Evolutionary conservation across 2,113 vertebrate genomes (phyloP).

Genomic region (Phyllostomus hastatus): DNA sequence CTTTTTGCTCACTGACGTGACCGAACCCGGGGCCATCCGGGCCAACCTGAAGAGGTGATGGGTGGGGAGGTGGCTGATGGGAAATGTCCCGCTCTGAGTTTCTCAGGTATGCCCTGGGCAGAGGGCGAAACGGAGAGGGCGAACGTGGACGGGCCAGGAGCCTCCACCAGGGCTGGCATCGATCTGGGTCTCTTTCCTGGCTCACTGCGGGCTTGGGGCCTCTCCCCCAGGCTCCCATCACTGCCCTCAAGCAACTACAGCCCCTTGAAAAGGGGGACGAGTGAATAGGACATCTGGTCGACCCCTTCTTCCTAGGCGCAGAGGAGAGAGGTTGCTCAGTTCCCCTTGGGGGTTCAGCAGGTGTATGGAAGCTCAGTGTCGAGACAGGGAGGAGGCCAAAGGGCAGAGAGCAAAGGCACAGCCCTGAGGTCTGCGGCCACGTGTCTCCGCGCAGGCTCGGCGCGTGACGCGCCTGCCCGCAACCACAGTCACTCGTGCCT

Average conservation of each 20-base stretch:
- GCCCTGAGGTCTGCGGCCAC: not conserved
- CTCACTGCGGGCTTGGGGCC: not conserved
- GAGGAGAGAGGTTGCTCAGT: not conserved
- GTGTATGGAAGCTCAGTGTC: not conserved
- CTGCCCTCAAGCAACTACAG: not conserved
- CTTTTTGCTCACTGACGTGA: not conserved
- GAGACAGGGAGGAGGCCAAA: conserved; percentile 22
- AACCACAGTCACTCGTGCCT: not conserved
- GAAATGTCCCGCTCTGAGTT: not conserved
- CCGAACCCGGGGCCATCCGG: not conserved
- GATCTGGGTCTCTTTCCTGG: not conserved
- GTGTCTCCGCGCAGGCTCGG: not conserved
- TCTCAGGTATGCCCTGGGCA: not conserved
- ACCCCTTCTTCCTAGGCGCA: not conserved
- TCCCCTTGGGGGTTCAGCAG: not conserved
- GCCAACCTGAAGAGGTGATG: not conserved
- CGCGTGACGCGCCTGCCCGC: not conserved
- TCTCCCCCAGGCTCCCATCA: not conserved
- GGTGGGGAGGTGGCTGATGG: not conserved
- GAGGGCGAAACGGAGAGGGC: not conserved
- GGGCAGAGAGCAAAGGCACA: not conserved
- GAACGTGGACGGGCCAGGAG: not conserved
- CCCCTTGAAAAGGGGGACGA: no score
- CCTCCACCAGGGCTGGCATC: not conserved
- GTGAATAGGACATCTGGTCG: not conserved